Evolutionary conservation across 2,113 vertebrate genomes (phyloP), one percentile per base, ranked within the genome.

Genomic region (Uria aalge): DNA sequence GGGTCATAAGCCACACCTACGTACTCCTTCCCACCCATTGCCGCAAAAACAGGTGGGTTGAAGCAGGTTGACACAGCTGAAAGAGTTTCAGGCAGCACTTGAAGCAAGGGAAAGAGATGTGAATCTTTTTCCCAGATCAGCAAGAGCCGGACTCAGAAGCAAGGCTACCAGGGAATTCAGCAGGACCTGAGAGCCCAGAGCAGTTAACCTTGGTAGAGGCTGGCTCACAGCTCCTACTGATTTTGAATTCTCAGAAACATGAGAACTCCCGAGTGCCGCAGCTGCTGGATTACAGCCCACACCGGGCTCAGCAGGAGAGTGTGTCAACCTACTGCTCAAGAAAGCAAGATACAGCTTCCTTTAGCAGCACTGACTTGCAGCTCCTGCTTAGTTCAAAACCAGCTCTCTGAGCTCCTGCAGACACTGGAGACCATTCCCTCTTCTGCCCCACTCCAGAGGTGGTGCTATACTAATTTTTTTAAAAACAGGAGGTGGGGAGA

Each of bases 321-420:
- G 13, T 27, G n/a, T 69, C 60, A 91, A 92, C 63, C 83, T 84
- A 50, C 76, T 55, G 41, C 79, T 86, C 75, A 59, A 59, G 76
- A 88, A 84, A 89, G 52, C 89, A 96, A 94, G 96, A 78, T 4
- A 86, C 72, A 91, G 36, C 55, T 62, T 85, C 91, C 27, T 90
- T 93, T 20, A 86, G 68, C 17, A 81, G 75, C 74, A 73, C 30
- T 48, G 77, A 72, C 55, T 66, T 69, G 40, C 27, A 92, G 47
- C 50, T 77, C 45, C 71, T 80, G 63, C 38, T 80, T 62, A 71
- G 59, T 50, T 94, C 79, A 95, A 83, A 94, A 77, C 5, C 67
- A 88, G 11, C 34, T 64, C 64, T 32, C 85, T 11, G 26, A 90
- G 67, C 41, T 92, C 67, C 81, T 59, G 32, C 24, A 74, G 69